Base-by-base conservation (phyloP, 92 coral and sea anemone genomes). In the Porites cylindrica region DNA sequence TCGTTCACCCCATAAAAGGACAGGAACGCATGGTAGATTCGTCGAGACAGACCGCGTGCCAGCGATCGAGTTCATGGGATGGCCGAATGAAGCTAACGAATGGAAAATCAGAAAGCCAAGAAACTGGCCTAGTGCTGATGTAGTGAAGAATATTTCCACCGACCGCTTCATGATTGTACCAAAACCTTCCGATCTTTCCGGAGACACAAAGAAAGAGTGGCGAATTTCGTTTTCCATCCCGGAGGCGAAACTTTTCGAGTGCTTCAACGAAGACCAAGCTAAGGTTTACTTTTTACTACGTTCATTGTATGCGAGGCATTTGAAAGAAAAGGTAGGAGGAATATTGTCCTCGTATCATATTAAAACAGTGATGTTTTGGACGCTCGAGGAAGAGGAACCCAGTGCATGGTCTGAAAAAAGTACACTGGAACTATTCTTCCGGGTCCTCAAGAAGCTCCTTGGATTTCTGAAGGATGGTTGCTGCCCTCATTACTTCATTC, bases 301-400 rank as follows among this genome's bases (percentile, higher is more conserved):
- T 75, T 84, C 82, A 14, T 84, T 75, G 82, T 84, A 74, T 66
- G 67, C 9, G 52, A 20, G 76, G 8, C 14, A 21, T 75, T 52
- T 84, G 43, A 84, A 84, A 75, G 88, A 76, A 62, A 75, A 75
- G 64, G 38, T 75, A 16, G 26, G 26, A 38, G 88, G 88, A 64
- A 29, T 29, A 18, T 16, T 84, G 65, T 63, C 88, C 66, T 84
- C 88, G 54, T 84, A 84, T 84, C 88, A 84, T 18, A 17, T 84
- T 13, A 84, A 84, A 75, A 84, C 88, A 24, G 88, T 75, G 24
- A 84, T 84, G 88, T 84, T 84, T 84, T 84, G 88, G 88, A 50
- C 53, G 82, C 88, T 84, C 6, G 88, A 84, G 52, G 82, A 84
- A 75, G 68, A n/a, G 23, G 76, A 84, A 14, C 82, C 23, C 24